Evolutionary conservation across 1,140 invertebrate genomes (phyloP).

Genomic region (Alviniconcha marisindica): DNA sequence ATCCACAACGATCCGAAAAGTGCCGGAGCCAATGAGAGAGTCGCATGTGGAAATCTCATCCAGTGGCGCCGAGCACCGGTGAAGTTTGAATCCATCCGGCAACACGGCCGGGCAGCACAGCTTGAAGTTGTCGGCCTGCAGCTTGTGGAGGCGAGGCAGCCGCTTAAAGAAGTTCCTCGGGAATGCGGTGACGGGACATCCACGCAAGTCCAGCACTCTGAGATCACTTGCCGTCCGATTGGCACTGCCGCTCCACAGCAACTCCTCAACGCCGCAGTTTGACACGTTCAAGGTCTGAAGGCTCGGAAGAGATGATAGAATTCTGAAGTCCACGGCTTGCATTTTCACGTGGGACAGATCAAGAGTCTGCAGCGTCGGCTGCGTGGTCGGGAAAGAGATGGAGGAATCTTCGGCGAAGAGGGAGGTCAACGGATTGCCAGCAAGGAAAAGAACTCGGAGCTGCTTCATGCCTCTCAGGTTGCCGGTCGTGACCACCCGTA

Average conservation of each 20-base stretch:
- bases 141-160: background rate
- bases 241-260: background rate
- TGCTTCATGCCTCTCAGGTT: background rate
- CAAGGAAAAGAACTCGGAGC: constrained; percentile 20
- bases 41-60: constrained; percentile 55
- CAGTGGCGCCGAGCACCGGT: constrained; percentile 8
- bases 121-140: constrained; percentile 45
- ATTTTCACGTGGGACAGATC: background rate
- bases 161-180: background rate
- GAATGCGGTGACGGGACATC: background rate
- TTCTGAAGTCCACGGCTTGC: background rate
- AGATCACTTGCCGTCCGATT: background rate
- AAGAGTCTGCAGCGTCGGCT: background rate
- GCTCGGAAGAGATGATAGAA: constrained; percentile 12
- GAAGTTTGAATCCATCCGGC: constrained; percentile 30
- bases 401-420: background rate
- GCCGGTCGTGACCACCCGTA: background rate
- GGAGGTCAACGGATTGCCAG: constrained; percentile 8
- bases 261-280: background rate
- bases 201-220: background rate
- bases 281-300: constrained; percentile 15
- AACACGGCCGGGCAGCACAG: constrained; percentile 51
- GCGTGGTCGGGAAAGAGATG: background rate
- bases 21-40: constrained; percentile 42
- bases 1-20: constrained; percentile 43